Evolutionary conservation across 2,113 vertebrate genomes (phyloP).

Genomic region (Apteryx owenii): DNA sequence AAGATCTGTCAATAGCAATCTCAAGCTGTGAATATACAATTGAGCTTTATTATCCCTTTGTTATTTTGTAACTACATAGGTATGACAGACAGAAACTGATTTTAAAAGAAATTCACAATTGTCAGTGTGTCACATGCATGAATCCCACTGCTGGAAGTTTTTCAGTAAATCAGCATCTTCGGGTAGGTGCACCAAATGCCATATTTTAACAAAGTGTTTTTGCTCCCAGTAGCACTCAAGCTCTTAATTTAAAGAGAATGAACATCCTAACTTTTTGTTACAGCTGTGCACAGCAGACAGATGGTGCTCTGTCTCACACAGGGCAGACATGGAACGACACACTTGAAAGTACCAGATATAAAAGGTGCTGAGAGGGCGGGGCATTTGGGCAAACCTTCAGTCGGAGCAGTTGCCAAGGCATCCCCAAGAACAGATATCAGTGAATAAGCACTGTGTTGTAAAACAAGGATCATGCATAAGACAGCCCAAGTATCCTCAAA

Average conservation of each 20-base stretch:
- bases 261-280: conserved; percentile 47
- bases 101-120: conserved; percentile 93
- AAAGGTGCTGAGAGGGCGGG: neutral
- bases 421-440: neutral
- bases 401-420: neutral
- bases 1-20: conserved; percentile 83
- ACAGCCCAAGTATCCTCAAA: neutral
- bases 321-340: neutral
- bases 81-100: conserved; percentile 93
- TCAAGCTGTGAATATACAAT: conserved; percentile 88
- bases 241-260: conserved; percentile 74
- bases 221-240: conserved; percentile 61
- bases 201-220: conserved; percentile 55
- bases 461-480: neutral
- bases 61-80: conserved; percentile 89
- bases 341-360: neutral
- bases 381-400: neutral
- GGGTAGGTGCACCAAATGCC: conserved; percentile 78
- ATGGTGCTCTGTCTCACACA: neutral
- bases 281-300: neutral
- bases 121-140: conserved; percentile 91
- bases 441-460: neutral
- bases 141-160: conserved; percentile 94
- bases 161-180: conserved; percentile 90
- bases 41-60: conserved; percentile 84